A percentile compares a stretch with the other conserved stretches of the same genome.
Conservation (phyloP, 2,888 invertebrate genomes). For the Chrysina gloriosa region DNA sequence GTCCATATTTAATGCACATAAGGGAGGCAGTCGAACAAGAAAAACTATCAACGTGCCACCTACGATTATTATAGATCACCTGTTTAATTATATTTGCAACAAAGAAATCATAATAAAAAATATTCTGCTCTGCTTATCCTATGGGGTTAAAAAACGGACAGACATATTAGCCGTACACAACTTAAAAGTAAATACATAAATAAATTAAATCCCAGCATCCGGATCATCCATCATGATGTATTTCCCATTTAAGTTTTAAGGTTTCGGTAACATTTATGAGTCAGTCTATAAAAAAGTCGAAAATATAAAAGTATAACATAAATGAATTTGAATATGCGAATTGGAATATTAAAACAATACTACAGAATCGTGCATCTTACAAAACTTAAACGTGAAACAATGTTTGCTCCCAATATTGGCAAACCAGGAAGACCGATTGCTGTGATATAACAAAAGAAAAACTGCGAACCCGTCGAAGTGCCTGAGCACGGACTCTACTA, state of each 20-base stretch:
- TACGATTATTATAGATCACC: slow-evolving; percentile 38
- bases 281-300: slow-evolving; percentile 23
- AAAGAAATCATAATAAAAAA: slow-evolving; percentile 58
- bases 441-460: slow-evolving; percentile 39
- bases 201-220: slow-evolving; percentile 49
- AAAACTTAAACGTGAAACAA: slow-evolving; percentile 30
- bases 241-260: slow-evolving; percentile 35
- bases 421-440: slow-evolving; percentile 38
- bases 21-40: slow-evolving; percentile 46
- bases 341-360: neutral
- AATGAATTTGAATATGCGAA: neutral
- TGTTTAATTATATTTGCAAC: slow-evolving; percentile 49
- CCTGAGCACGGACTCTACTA: slow-evolving; percentile 52
- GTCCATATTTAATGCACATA: slow-evolving; percentile 51
- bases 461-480: slow-evolving; percentile 52
- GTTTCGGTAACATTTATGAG: slow-evolving; percentile 23
- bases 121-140: slow-evolving; percentile 64
- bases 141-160: slow-evolving; percentile 56
- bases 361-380: neutral
- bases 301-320: slow-evolving; percentile 1
- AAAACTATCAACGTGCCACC: slow-evolving; percentile 25
- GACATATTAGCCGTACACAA: slow-evolving; percentile 58
- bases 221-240: slow-evolving; percentile 29
- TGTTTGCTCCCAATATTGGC: slow-evolving; percentile 4
- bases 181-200: slow-evolving; percentile 55